These are phyloP conservation scores for Pentalonia nigronervosa DNA, from an alignment of 1,140 invertebrate species.

Conservation along the genomic window DNA sequence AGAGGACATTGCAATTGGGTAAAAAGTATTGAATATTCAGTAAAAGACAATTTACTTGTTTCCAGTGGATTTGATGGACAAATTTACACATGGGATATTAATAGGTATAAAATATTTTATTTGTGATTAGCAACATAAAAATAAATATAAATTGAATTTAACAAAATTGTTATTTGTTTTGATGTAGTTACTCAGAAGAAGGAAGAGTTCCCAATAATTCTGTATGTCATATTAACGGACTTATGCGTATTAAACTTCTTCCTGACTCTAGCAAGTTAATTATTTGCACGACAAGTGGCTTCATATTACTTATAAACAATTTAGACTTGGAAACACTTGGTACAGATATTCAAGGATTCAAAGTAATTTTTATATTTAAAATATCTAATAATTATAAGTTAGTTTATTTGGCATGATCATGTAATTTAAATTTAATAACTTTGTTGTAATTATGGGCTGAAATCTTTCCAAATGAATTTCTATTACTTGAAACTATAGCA, in stretches of 20 bases:
- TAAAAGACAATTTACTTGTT: constrained; percentile 83
- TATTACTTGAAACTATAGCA: not conserved
- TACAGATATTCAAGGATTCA: constrained; percentile 84
- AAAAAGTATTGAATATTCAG: constrained; percentile 93
- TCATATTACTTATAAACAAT: constrained; percentile 89
- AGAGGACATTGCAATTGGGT: constrained; percentile 94
- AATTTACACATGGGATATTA: constrained; percentile 94
- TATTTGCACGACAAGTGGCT: constrained; percentile 87
- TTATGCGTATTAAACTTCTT: constrained; percentile 88
- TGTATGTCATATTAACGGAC: constrained; percentile 81
- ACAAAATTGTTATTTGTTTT: not conserved
- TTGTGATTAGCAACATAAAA: not conserved
- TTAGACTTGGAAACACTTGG: constrained; percentile 81
- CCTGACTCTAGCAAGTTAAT: constrained; percentile 87
- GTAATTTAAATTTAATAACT: not conserved
- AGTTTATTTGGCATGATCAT: not conserved
- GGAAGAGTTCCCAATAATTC: constrained; percentile 67
- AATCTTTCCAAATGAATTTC: not conserved
- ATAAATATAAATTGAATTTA: not conserved
- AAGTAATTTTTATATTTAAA: constrained; percentile 67
- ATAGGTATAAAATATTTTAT: constrained; percentile 69
- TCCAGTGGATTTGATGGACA: constrained; percentile 93
- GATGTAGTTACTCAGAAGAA: constrained; percentile 41
- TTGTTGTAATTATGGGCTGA: not conserved
- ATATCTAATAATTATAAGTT: not conserved